A percentile compares a stretch with the other conserved stretches of the same genome.
phyloP scores from a whole-genome alignment of 1,140 invertebrate species.

The Lasioglossum baleicum region DNA sequence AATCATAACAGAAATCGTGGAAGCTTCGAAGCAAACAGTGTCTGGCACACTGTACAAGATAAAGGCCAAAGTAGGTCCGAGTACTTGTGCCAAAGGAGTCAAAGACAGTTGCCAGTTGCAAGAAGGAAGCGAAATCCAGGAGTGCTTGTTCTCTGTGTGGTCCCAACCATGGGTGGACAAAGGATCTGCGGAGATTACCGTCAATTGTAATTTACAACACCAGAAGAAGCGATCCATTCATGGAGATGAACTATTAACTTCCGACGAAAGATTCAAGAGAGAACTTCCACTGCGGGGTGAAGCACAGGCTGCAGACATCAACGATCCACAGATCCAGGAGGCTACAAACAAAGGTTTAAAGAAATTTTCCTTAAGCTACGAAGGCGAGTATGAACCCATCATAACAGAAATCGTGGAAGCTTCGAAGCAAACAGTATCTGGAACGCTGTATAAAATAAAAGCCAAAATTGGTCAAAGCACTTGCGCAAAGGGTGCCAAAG shows the following conservation, averaged over 20 bases:
- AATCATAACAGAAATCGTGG: conserved; percentile 68
- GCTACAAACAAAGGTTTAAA: conserved; percentile 69
- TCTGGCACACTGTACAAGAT: conserved; percentile 79
- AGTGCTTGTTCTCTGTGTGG: conserved; percentile 82
- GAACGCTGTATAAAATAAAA: conserved; percentile 78
- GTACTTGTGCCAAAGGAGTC: conserved; percentile 76
- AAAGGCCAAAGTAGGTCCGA: conserved; percentile 78
- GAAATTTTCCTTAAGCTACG: conserved; percentile 68
- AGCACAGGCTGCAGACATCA: conserved; percentile 34
- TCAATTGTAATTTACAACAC: conserved; percentile 73
- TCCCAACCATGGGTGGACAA: conserved; percentile 83
- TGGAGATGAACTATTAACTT: too few relatives aligned
- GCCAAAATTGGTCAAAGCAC: conserved; percentile 79
- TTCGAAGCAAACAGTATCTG: conserved; percentile 75
- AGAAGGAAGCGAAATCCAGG: conserved; percentile 59
- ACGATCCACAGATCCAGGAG: conserved; percentile 65
- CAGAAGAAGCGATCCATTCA: too few relatives aligned
- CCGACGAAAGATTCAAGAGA: conserved; percentile 45
- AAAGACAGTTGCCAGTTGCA: conserved; percentile 65
- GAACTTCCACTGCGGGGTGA: conserved; percentile 44
- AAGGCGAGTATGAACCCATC: conserved; percentile 71
- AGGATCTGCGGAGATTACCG: conserved; percentile 76
- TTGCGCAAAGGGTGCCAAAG: conserved; percentile 74
- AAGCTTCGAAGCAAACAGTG: conserved; percentile 75
- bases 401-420: conserved; percentile 72